Conservation (phyloP, 2,797 vertebrate genomes). For the Trachops cirrhosus region DNA sequence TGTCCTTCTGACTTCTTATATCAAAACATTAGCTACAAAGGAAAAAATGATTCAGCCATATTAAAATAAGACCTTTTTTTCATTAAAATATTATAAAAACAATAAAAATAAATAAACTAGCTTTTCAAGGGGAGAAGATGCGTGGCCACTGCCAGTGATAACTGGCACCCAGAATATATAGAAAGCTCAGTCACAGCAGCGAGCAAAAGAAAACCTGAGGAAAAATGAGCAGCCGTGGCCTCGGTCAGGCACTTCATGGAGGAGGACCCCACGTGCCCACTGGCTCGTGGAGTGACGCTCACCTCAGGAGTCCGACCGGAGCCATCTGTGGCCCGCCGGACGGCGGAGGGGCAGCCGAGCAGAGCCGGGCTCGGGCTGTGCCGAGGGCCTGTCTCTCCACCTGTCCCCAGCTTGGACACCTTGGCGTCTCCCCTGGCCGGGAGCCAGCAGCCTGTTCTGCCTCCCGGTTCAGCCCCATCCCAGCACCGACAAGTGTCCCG, state of each 20-base stretch:
- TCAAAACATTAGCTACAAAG: neutral
- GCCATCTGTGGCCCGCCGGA: neutral
- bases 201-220: neutral
- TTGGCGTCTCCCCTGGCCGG: neutral
- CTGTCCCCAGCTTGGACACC: neutral
- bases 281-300: neutral
- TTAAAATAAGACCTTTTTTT: neutral
- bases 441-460: neutral
- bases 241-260: neutral
- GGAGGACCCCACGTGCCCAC: rapidly evolving
- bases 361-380: neutral
- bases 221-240: neutral
- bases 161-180: neutral
- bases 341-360: neutral
- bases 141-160: rapidly evolving
- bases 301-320: neutral
- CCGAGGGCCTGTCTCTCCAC: neutral
- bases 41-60: neutral
- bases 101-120: neutral
- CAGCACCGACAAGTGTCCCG: neutral
- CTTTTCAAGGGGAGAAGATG: neutral
- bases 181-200: neutral
- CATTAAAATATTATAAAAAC: neutral
- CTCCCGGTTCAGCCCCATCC: neutral
- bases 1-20: neutral